Conservation (phyloP, 2,797 vertebrate species). For the Masticophis lateralis region DNA sequence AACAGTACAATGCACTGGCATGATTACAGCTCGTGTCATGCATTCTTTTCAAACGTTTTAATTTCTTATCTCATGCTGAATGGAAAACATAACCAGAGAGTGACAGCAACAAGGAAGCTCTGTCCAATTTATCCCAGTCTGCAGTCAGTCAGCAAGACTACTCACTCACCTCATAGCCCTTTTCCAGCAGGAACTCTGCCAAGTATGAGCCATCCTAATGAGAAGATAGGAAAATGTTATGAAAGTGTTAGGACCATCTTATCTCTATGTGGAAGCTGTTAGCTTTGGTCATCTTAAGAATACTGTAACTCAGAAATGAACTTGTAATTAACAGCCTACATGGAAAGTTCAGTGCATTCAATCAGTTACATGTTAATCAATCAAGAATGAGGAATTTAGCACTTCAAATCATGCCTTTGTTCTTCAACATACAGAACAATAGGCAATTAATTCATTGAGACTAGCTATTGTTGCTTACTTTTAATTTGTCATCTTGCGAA, state of each 20-base stretch:
- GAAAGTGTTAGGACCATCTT: slow-evolving; percentile 56
- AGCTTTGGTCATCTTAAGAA: background rate
- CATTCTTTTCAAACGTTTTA: slow-evolving; percentile 71
- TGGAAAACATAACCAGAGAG: slow-evolving; percentile 78
- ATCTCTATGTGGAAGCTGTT: slow-evolving; percentile 27
- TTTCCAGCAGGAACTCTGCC: slow-evolving; percentile 94
- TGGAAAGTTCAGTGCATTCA: slow-evolving; percentile 39
- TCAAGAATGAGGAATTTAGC: background rate
- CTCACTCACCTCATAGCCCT: slow-evolving; percentile 94
- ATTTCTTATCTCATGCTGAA: slow-evolving; percentile 88
- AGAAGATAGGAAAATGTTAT: slow-evolving; percentile 66
- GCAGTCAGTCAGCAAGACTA: slow-evolving; percentile 66
- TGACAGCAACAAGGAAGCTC: slow-evolving; percentile 71
- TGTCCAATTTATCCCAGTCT: slow-evolving; percentile 58
- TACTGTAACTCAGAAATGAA: background rate
- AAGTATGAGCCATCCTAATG: slow-evolving; percentile 98
- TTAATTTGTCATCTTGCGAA: background rate
- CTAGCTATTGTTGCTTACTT: background rate
- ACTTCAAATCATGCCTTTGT: background rate
- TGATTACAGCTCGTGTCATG: slow-evolving; percentile 65
- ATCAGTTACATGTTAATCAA: background rate
- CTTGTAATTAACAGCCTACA: background rate
- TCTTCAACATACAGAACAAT: background rate
- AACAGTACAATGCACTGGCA: slow-evolving; percentile 78
- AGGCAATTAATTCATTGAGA: background rate